Evolutionary conservation across 2,888 invertebrate species (phyloP).

Genomic region (Oscheius sp.): DNA sequence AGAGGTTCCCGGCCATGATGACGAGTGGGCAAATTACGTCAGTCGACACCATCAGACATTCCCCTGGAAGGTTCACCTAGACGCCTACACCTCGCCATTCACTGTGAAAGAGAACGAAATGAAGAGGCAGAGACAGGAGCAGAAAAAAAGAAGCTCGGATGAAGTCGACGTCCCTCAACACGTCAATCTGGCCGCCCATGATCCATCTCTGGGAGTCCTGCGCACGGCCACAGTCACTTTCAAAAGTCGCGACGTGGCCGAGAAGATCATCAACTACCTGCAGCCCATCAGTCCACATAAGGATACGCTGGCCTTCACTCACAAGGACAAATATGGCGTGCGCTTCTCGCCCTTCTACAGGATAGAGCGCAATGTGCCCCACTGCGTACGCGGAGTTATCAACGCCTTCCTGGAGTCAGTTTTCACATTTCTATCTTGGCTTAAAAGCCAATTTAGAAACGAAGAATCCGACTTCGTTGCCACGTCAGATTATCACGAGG

Average conservation of each 20-base stretch:
- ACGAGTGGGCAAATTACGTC: not conserved
- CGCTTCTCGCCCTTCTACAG: slow-evolving; percentile 16
- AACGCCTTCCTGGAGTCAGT: not conserved
- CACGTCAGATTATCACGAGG: not conserved
- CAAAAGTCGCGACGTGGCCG: not conserved
- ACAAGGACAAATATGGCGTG: slow-evolving; percentile 8
- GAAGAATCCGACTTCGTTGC: not conserved
- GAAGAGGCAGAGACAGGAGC: not conserved
- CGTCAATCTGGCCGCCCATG: not conserved
- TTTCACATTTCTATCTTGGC: too few species aligned
- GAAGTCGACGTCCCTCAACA: not conserved
- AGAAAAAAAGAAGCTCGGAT: not conserved
- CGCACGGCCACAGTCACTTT: slow-evolving; percentile 3
- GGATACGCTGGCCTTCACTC: not conserved
- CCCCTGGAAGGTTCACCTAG: not conserved
- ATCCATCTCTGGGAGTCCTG: not conserved
- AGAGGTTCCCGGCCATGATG: not conserved
- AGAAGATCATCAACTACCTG: slow-evolving; percentile 3
- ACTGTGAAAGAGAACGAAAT: not conserved
- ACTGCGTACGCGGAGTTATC: not conserved
- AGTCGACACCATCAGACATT: not conserved
- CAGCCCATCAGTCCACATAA: slow-evolving; percentile 2
- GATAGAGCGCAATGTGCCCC: not conserved
- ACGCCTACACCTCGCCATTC: not conserved
- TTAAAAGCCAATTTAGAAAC: not conserved